Base-by-base conservation (phyloP, 2,113 vertebrate species). In the Pterocles burchelli region DNA sequence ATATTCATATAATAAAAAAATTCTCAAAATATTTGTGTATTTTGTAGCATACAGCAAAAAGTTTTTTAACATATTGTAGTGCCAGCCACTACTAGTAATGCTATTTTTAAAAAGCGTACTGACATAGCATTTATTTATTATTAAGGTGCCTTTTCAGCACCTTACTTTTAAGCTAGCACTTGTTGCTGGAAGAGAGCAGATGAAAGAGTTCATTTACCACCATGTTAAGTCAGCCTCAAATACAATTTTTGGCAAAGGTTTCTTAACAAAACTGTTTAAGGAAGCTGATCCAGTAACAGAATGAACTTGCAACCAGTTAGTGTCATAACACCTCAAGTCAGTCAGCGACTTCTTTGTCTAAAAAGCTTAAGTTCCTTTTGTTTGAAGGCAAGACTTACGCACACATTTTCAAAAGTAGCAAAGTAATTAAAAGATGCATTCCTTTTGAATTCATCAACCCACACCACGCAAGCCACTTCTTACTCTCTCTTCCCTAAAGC, bases 201-300 rank as follows among this genome's bases (percentile, higher is more conserved):
- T 92, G 79, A 96, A 96, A 88, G 85, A 72, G 45, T 80, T 91
- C 68, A 34, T 88, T 94, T 94, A 52, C 85, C 63, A 93, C 61
- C 68, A 77, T 1, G 31, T 75, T 79, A 93, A 91, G 88, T 48
- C 78, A 84, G 72, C 45, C 59, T 88, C 55, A 77, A 57, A 88
- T 26, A 90, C 0, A 0, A 72, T 48, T 91, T 92, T 89, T 94
- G 84, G 91, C 89, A 82, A 63, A 78, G n/a, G 15, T 55, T 91
- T 80, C 78, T 79, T 78, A 79, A 81, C 34, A 58, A 85, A 57
- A 68, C 2, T 65, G 3, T 78, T 85, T 72, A 51, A 83, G 67
- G 63, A 93, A 90, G 79, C 61, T 74, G 76, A 90, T 95, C 79
- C 76, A 93, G 65, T 59, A 91, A 48, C 63, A 92, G 88, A 90